Conservation (phyloP, 2,888 invertebrate genomes). For the Periphyllus acericola region DNA sequence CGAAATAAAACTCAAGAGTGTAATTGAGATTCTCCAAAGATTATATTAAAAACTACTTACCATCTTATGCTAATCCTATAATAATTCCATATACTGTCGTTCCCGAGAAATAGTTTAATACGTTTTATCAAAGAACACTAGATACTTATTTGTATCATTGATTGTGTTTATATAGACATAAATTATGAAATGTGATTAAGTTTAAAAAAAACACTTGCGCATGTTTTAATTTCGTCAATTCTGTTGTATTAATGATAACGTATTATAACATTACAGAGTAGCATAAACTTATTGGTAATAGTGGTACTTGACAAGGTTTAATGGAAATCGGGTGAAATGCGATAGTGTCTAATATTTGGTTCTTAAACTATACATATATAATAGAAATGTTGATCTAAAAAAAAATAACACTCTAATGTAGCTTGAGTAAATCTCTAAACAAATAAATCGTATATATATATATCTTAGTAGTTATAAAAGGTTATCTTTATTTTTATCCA, state of each 20-base stretch:
- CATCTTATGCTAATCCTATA: slow-evolving; percentile 10
- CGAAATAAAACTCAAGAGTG: not conserved
- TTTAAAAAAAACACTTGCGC: not conserved
- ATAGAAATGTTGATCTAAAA: not conserved
- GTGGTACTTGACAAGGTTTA: not conserved
- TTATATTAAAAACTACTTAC: slow-evolving; percentile 11
- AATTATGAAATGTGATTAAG: not conserved
- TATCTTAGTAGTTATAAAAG: not conserved
- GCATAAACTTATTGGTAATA: not conserved
- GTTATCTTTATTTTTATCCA: not conserved
- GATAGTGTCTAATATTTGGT: not conserved
- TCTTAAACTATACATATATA: slow-evolving; percentile 3
- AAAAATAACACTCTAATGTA: not conserved
- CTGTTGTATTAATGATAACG: not conserved
- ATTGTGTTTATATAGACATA: not conserved
- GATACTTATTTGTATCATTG: slow-evolving; percentile 5
- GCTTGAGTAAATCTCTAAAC: not conserved
- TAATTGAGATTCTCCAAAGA: slow-evolving; percentile 4
- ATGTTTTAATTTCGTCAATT: not conserved
- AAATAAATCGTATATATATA: not conserved
- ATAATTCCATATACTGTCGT: not conserved
- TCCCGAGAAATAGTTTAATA: not conserved
- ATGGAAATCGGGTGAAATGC: not conserved
- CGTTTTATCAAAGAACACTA: slow-evolving; percentile 30
- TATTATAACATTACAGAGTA: not conserved